A percentile compares a stretch with the other conserved stretches of the same genome.
These are phyloP conservation scores for Plebejus anna DNA, from an alignment of 2,888 invertebrate species.

Conservation along the genomic window DNA sequence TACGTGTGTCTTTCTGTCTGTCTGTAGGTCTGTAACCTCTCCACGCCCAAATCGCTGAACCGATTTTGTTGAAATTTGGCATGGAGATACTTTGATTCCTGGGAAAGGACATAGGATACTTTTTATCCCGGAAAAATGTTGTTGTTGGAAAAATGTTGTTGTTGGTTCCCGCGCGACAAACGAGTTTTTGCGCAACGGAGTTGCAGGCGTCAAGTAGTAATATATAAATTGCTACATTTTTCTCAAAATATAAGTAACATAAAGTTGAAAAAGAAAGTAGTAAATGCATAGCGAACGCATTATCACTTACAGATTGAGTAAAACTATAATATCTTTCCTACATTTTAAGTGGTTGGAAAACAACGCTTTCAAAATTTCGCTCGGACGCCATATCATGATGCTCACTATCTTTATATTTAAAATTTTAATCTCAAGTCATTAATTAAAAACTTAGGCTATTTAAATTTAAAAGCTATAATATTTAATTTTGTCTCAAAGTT, in stretches of 20 bases:
- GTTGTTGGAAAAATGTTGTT: too few relatives aligned
- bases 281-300: constrained; percentile 15
- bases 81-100: too few relatives aligned
- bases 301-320: not conserved
- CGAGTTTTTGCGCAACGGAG: too few relatives aligned
- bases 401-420: not conserved
- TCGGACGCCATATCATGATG: not conserved
- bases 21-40: too few relatives aligned
- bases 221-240: not conserved
- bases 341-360: constrained; percentile 12
- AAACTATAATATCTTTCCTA: constrained; percentile 2
- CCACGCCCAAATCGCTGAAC: too few relatives aligned
- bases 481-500: not conserved
- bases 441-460: not conserved
- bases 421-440: not conserved
- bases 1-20: too few relatives aligned
- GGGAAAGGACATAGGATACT: too few relatives aligned
- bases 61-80: too few relatives aligned
- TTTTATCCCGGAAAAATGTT: too few relatives aligned
- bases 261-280: constrained; percentile 24
- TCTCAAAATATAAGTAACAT: constrained; percentile 4
- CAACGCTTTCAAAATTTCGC: constrained; percentile 16
- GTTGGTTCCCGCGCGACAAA: too few relatives aligned
- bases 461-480: not conserved
- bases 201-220: too few relatives aligned